Conservation (phyloP, 2,797 vertebrate genomes). For the Sebastes trivittatus region DNA sequence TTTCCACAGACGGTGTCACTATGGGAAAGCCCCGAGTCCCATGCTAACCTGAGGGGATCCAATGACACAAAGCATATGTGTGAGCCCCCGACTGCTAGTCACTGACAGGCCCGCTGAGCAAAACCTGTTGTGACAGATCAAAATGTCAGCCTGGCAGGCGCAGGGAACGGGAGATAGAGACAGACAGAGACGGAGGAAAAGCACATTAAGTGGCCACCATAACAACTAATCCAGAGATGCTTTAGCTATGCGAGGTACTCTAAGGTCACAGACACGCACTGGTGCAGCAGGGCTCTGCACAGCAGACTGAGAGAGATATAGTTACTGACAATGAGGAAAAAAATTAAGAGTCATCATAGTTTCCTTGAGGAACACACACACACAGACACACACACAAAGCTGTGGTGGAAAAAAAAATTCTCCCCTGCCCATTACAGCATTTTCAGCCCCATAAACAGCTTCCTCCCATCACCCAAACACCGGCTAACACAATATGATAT, state of each 20-base stretch:
- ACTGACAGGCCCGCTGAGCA: conserved; percentile 59
- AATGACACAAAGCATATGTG: conserved; percentile 70
- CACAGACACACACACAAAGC: background rate
- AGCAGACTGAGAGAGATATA: conserved; percentile 40
- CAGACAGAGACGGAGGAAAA: conserved; percentile 11
- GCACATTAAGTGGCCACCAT: conserved; percentile 34
- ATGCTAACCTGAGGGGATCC: conserved; percentile 63
- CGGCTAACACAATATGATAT: conserved; percentile 41
- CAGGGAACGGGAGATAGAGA: background rate
- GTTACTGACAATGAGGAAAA: conserved; percentile 45
- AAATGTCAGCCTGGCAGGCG: conserved; percentile 61
- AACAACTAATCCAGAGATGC: conserved; percentile 28
- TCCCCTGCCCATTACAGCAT: conserved; percentile 32
- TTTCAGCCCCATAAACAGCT: conserved; percentile 47
- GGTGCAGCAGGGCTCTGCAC: conserved; percentile 11
- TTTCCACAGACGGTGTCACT: conserved; percentile 37
- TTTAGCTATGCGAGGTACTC: conserved; percentile 20
- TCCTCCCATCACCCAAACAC: conserved; percentile 53
- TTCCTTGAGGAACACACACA: conserved; percentile 6
- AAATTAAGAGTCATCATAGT: conserved; percentile 50
- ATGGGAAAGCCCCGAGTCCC: conserved; percentile 39
- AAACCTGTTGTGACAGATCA: conserved; percentile 73
- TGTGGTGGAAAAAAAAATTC: background rate
- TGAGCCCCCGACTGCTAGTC: conserved; percentile 48
- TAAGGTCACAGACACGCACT: conserved; percentile 51